Conservation (phyloP, 1,140 invertebrate genomes). For the Drosophila leontia region DNA sequence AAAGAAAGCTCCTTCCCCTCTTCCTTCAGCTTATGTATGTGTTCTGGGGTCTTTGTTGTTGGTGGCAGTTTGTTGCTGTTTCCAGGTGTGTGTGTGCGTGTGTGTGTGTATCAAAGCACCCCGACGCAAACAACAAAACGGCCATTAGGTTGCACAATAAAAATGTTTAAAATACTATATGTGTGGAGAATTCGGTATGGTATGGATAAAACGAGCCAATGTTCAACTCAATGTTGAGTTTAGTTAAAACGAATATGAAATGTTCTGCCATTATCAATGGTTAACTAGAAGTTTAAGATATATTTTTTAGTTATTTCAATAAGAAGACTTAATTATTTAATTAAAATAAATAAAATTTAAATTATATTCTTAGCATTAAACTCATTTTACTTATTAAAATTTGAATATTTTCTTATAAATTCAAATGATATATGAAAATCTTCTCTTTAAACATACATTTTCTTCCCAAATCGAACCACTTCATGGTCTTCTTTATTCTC, state of each 20-base stretch:
- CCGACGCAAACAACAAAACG: slow-evolving; percentile 66
- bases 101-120: slow-evolving; percentile 38
- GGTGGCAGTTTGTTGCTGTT: slow-evolving; percentile 1
- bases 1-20: slow-evolving; percentile 48
- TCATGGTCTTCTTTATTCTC: not conserved
- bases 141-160: slow-evolving; percentile 78
- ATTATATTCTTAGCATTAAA: too few species aligned
- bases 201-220: slow-evolving; percentile 44
- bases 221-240: slow-evolving; percentile 5
- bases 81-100: slow-evolving; percentile 8
- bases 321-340: too few species aligned
- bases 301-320: too few species aligned
- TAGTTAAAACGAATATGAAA: slow-evolving; percentile 1
- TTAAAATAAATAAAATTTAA: too few species aligned
- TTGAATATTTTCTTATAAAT: not conserved
- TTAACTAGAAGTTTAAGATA: too few species aligned
- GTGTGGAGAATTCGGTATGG: slow-evolving; percentile 38
- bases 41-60: slow-evolving; percentile 3
- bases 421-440: too few species aligned
- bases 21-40: not conserved
- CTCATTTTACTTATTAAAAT: too few species aligned
- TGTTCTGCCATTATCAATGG: slow-evolving; percentile 3
- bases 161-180: slow-evolving; percentile 77
- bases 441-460: not conserved
- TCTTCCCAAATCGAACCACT: not conserved